Evolutionary conservation across 1,140 invertebrate genomes (phyloP).

Genomic region (Metopolophium dirhodum): DNA sequence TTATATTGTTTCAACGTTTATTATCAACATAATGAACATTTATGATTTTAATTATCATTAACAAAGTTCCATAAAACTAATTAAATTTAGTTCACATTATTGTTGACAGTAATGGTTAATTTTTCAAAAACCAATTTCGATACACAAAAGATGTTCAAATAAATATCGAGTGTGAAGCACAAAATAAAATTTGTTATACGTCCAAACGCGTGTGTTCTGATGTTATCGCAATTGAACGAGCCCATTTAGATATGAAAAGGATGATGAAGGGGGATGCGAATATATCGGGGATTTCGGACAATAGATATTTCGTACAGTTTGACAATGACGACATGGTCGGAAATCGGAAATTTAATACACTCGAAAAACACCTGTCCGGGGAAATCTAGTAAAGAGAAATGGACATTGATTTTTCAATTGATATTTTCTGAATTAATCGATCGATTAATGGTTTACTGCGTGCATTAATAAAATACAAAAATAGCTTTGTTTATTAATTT

Average conservation of each 20-base stretch:
- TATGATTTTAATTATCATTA: neutral
- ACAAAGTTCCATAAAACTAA: neutral
- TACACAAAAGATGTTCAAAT: neutral
- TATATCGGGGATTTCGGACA: neutral
- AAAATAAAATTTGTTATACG: conserved; percentile 31
- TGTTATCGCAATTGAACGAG: conserved; percentile 25
- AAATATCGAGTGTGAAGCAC: neutral
- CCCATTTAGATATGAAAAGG: conserved; percentile 16
- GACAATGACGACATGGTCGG: neutral
- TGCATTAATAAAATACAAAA: neutral
- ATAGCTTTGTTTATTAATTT: neutral
- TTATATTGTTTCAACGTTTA: neutral
- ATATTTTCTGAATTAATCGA: neutral
- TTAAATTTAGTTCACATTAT: neutral
- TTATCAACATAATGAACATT: neutral
- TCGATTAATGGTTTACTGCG: neutral
- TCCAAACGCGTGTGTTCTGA: neutral
- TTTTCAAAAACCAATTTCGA: neutral
- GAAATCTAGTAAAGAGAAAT: neutral
- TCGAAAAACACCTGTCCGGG: neutral
- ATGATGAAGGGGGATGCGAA: neutral
- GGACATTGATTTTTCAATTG: neutral
- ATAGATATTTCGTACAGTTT: conserved; percentile 1
- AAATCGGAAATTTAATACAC: conserved; percentile 35
- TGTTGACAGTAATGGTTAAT: neutral